A percentile compares a stretch with the other conserved stretches of the same genome.
phyloP scores from a whole-genome alignment of 2,797 vertebrate genomes.

The Pipistrellus kuhlii region DNA sequence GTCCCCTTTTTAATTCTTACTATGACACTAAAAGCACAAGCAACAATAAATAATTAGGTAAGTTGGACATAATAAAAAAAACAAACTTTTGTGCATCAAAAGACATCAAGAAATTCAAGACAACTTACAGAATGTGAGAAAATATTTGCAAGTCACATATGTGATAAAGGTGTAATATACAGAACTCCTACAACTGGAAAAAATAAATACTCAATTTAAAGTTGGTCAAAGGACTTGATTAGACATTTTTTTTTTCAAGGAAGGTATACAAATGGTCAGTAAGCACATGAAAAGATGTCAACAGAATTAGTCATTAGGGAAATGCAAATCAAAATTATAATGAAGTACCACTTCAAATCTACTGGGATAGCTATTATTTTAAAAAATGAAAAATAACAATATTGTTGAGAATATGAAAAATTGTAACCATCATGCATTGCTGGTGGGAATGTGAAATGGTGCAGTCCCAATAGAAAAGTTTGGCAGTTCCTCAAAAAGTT shows the following conservation, averaged over 20 bases:
- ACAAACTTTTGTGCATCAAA: background rate
- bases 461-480: background rate
- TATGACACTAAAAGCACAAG: background rate
- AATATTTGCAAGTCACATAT: conserved; percentile 41
- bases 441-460: background rate
- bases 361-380: background rate
- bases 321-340: background rate
- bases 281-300: conserved; percentile 17
- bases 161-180: background rate
- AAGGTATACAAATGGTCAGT: background rate
- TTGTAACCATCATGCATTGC: background rate
- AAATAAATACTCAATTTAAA: conserved; percentile 16
- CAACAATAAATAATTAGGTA: background rate
- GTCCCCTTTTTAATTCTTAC: background rate
- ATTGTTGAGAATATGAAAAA: background rate
- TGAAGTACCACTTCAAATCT: background rate
- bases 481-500: background rate
- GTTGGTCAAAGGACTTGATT: conserved; percentile 3
- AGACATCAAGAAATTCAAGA: conserved; percentile 12
- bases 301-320: background rate
- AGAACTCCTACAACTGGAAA: background rate
- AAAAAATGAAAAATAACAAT: conserved; percentile 1
- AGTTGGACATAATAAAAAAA: background rate
- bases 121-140: conserved; percentile 5
- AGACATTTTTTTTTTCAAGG: conserved; percentile 14